These are phyloP conservation scores for Perognathus longimembris DNA, from an alignment of 2,113 vertebrate species.

Conservation along the genomic window DNA sequence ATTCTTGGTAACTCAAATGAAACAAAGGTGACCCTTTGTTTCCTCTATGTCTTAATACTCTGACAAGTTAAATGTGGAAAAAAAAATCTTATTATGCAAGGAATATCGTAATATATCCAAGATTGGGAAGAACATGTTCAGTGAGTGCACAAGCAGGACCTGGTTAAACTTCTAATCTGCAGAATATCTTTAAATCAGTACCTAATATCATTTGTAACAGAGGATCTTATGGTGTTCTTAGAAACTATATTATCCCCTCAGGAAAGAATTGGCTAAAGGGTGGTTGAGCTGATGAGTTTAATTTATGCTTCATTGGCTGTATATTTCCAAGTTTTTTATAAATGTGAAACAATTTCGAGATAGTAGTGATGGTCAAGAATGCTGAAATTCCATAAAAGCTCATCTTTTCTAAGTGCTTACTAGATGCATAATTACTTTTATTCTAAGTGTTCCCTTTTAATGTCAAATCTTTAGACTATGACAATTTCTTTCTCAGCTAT, in stretches of 20 bases:
- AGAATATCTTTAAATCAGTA: not conserved
- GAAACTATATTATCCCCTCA: constrained; percentile 32
- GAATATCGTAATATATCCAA: not conserved
- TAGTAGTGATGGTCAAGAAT: not conserved
- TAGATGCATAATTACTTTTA: not conserved
- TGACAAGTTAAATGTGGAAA: constrained; percentile 1
- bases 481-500: not conserved
- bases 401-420: not conserved
- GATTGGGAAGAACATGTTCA: not conserved
- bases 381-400: constrained; percentile 33
- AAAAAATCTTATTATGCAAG: not conserved
- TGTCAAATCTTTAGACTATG: constrained; percentile 12
- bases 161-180: not conserved
- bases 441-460: not conserved
- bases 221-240: constrained; percentile 24
- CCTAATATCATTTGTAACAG: constrained; percentile 23
- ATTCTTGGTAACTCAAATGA: not conserved
- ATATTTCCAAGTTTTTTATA: constrained; percentile 21
- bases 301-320: not conserved
- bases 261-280: constrained; percentile 50
- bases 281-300: constrained; percentile 31
- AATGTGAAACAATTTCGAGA: not conserved
- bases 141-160: not conserved
- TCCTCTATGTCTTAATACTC: not conserved
- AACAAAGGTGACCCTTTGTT: not conserved